Evolutionary conservation across 2,888 invertebrate species (phyloP).

Genomic region (Carabus problematicus): DNA sequence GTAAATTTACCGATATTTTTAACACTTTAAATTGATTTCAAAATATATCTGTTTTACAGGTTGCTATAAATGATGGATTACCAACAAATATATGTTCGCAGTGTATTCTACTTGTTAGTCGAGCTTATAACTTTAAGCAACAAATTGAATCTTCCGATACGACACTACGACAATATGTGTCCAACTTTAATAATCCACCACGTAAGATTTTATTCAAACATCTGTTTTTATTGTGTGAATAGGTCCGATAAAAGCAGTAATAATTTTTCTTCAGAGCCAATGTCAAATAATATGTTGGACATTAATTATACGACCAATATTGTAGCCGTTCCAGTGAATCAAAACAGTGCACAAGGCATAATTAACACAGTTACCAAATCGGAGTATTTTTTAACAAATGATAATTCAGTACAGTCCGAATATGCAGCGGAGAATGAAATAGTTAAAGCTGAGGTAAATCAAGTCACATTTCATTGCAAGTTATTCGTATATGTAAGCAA

Average conservation of each 20-base stretch:
- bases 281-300: constrained; percentile 26
- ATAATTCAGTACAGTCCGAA: constrained; percentile 5
- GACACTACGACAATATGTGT: constrained; percentile 43
- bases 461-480: neutral
- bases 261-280: constrained; percentile 9
- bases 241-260: neutral
- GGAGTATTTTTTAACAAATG: neutral
- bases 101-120: constrained; percentile 45
- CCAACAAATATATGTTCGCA: constrained; percentile 46
- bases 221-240: neutral
- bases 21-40: neutral
- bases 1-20: constrained; percentile 44
- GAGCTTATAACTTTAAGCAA: constrained; percentile 47
- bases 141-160: constrained; percentile 45
- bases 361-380: neutral
- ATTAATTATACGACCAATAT: constrained; percentile 18
- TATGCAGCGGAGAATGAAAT: neutral
- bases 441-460: neutral
- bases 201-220: neutral
- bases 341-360: neutral
- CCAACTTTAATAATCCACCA: constrained; percentile 32
- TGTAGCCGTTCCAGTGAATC: neutral
- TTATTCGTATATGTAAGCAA: too few relatives aligned
- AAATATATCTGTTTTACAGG: constrained; percentile 37
- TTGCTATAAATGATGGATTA: constrained; percentile 44